Evolutionary conservation across 2,797 vertebrate genomes (phyloP).

Genomic region (Otolemur crassicaudatus): DNA sequence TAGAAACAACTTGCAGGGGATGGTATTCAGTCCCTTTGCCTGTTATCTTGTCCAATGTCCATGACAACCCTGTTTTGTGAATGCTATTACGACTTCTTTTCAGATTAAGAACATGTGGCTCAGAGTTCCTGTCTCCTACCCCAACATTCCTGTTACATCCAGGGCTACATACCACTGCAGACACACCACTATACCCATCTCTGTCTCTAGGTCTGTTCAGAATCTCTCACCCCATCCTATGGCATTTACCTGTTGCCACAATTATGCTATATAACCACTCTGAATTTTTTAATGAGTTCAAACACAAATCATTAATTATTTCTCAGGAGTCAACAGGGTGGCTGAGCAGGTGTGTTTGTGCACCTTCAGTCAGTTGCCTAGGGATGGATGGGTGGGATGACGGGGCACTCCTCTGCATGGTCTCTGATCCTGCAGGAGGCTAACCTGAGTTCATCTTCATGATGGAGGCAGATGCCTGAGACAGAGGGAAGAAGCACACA

Average conservation of each 20-base stretch:
- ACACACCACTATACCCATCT: not conserved
- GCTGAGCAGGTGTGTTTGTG: not conserved
- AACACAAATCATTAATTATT: not conserved
- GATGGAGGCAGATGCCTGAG: not conserved
- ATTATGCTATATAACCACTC: not conserved
- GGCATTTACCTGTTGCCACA: not conserved
- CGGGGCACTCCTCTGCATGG: not conserved
- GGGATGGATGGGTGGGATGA: not conserved
- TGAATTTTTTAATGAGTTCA: not conserved
- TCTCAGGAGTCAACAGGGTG: not conserved
- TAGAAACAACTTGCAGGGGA: not conserved
- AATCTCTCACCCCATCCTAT: rapidly evolving
- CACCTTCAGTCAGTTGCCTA: not conserved
- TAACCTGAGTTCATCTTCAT: not conserved
- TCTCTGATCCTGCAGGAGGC: not conserved
- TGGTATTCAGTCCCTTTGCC: not conserved
- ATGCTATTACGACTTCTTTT: not conserved
- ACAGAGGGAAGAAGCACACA: not conserved
- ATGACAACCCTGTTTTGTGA: not conserved
- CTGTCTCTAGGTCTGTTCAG: not conserved
- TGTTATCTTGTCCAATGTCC: not conserved
- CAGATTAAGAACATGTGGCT: not conserved
- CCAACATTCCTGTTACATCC: not conserved
- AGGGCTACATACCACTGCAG: not conserved
- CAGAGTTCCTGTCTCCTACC: not conserved